Conservation (phyloP, 2,113 vertebrate genomes). For the Pluvialis apricaria region DNA sequence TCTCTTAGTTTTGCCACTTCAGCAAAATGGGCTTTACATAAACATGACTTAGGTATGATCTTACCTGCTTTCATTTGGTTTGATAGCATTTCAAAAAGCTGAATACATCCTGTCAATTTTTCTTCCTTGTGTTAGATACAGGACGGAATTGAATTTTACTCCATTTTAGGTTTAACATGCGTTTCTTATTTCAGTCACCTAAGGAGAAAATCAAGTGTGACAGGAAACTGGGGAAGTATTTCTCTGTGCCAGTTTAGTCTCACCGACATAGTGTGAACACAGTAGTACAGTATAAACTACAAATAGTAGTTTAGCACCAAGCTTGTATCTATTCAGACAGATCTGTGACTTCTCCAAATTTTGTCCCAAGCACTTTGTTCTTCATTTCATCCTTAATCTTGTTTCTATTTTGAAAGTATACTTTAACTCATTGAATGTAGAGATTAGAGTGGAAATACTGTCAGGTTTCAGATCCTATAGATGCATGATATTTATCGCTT, state of each 20-base stretch:
- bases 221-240: neutral
- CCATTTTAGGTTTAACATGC: neutral
- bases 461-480: neutral
- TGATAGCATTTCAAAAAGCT: neutral
- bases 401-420: neutral
- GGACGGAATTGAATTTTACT: neutral
- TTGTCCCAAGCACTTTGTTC: neutral
- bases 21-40: neutral
- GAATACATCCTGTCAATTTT: neutral
- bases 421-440: neutral
- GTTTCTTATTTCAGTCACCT: neutral
- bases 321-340: neutral
- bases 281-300: neutral
- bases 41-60: neutral
- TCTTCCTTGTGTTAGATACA: neutral
- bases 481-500: neutral
- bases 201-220: neutral
- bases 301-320: neutral
- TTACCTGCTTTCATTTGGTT: neutral
- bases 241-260: neutral
- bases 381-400: neutral
- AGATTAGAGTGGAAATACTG: conserved; percentile 20
- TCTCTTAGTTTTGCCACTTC: neutral
- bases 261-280: neutral
- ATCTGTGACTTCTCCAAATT: neutral